Conservation (phyloP, 2,113 vertebrate species). For the Bujurquina vittata region DNA sequence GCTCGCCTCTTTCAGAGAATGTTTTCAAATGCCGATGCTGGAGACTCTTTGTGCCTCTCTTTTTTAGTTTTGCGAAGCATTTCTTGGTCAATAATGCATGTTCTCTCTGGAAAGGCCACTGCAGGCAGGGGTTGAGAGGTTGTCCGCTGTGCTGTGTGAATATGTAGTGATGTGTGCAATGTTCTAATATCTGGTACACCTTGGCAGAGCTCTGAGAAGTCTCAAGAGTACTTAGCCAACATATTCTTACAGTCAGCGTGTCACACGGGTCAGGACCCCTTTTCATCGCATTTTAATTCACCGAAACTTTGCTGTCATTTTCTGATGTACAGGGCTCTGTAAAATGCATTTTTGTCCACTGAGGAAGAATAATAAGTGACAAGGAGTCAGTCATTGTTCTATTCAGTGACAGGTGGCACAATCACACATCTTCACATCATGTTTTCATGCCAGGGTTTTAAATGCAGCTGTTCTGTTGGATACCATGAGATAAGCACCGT, state of each 20-base stretch:
- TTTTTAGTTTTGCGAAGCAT: constrained; percentile 37
- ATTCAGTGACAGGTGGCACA: neutral
- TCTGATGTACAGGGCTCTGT: neutral
- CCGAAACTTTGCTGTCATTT: neutral
- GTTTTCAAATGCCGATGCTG: constrained; percentile 29
- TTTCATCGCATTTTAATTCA: neutral
- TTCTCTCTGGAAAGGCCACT: constrained; percentile 40
- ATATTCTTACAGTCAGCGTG: neutral
- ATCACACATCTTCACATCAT: neutral
- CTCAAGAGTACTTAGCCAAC: neutral
- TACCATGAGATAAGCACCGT: neutral
- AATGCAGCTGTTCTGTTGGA: neutral
- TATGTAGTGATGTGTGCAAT: neutral
- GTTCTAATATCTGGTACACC: neutral
- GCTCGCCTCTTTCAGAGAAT: constrained; percentile 35
- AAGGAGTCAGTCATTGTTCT: neutral
- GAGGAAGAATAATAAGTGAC: neutral
- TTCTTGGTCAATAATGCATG: constrained; percentile 63
- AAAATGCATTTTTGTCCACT: neutral
- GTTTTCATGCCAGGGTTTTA: neutral
- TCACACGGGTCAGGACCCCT: neutral
- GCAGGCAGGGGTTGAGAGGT: constrained; percentile 7
- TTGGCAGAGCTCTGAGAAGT: neutral
- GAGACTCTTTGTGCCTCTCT: constrained; percentile 42
- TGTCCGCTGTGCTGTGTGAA: neutral